Base-by-base conservation (phyloP, 2,797 vertebrate species). In the Lepus oiostolus region DNA sequence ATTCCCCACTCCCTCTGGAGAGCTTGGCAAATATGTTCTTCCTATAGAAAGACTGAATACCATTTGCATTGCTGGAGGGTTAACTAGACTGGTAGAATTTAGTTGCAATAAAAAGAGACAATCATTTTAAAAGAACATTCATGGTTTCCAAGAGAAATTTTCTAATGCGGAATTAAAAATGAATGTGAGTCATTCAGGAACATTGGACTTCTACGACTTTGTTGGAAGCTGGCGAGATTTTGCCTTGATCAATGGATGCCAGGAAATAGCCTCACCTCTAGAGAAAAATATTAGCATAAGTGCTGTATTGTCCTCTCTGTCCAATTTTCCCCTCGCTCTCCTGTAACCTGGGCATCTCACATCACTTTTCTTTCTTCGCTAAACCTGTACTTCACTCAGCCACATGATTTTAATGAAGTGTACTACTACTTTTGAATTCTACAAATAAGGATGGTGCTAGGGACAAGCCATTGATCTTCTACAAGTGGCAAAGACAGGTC, bases 41-140 rank as follows among this genome's bases (percentile, higher is more conserved):
- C 16, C 2, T 50, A n/a, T 26, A 90, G 75, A 72, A 91, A 93
- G 65, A 95, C 1, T 79, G 68, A 86, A 58, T 63, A 21, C 38
- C 52, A 93, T 93, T 88, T 93, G 63, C 50, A 74, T 90, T 81
- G 82, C 72, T 93, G 77, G 68, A 93, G 80, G 62, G 60, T 85
- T 92, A 89, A 70, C 82, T 42, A 87, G 68, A 88, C 24, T n/a
- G 14, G 82, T 32, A 38, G 84, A 88, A 91, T 79, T 22, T 4
- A 88, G 67, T 52, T 85, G 85, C 24, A 86, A 77, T 86, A 88
- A 52, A 87, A 76, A 95, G 76, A 84, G 68, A 90, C 6, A 67
- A 74, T 67, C 32, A 63, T 81, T 95, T 96, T 68, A 91, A 87
- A 92, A 47, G 75, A 77, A 75, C 58, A 60, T 26, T 83, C 72